A percentile compares a stretch with the other conserved stretches of the same genome.
These are phyloP conservation scores for Camponotus pennsylvanicus DNA, from an alignment of 1,140 invertebrate species.

Conservation along the genomic window DNA sequence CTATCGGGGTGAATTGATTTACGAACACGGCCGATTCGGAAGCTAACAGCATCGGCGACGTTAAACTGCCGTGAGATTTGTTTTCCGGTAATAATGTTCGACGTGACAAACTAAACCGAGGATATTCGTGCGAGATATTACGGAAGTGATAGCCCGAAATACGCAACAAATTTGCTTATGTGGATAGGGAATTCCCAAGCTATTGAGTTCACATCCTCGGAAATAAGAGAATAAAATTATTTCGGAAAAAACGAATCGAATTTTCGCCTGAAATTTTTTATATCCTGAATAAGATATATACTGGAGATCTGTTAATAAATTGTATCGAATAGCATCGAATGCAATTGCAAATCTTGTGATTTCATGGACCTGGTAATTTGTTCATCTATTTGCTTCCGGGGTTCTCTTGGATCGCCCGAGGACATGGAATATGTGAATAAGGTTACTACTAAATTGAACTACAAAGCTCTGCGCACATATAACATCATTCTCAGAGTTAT, in stretches of 20 bases:
- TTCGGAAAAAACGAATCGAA: neutral
- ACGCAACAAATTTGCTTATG: neutral
- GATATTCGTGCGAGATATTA: neutral
- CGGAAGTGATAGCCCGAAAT: neutral
- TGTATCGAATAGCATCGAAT: neutral
- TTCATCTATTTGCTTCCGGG: constrained; percentile 15
- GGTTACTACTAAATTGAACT: constrained; percentile 41
- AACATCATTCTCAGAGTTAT: constrained; percentile 44
- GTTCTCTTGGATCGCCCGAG: constrained; percentile 36
- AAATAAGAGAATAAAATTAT: neutral
- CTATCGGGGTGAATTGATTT: constrained; percentile 47
- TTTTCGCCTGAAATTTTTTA: neutral
- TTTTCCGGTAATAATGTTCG: constrained; percentile 29
- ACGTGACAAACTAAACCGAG: neutral
- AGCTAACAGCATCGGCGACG: constrained; percentile 16
- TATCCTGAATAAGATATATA: neutral
- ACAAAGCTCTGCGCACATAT: neutral
- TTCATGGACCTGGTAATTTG: constrained; percentile 25
- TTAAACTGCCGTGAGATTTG: constrained; percentile 31
- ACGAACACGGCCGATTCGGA: constrained; percentile 29
- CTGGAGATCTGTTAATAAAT: constrained; percentile 37
- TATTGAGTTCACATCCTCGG: constrained; percentile 4
- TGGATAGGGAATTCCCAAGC: neutral
- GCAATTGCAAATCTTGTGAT: constrained; percentile 15
- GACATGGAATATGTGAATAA: constrained; percentile 25